Conservation (phyloP, 1,140 invertebrate genomes). For the Solen grandis region DNA sequence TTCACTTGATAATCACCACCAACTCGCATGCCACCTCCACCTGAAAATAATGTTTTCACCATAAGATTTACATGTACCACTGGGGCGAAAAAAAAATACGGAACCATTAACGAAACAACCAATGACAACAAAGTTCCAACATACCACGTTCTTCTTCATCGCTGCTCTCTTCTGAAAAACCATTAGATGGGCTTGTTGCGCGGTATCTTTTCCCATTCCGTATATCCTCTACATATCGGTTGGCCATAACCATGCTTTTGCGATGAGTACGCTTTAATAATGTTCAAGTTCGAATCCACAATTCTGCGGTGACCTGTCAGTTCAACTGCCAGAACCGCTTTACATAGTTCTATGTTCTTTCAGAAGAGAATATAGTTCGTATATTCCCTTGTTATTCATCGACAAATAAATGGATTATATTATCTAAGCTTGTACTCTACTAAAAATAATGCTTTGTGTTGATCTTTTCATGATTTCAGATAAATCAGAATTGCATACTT, state of each 20-base stretch:
- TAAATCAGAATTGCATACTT: too few species aligned
- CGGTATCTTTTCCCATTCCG: conserved; percentile 92
- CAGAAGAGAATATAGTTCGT: too few species aligned
- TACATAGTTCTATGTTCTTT: too few species aligned
- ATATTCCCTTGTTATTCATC: too few species aligned
- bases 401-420: too few species aligned
- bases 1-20: conserved; percentile 96
- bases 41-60: conserved; percentile 80
- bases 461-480: too few species aligned
- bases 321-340: too few species aligned
- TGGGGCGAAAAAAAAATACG: neutral
- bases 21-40: conserved; percentile 95
- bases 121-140: neutral
- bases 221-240: conserved; percentile 89
- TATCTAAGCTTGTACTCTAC: too few species aligned
- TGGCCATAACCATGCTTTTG: conserved; percentile 89
- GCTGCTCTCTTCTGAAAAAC: conserved; percentile 85
- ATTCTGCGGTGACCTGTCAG: too few species aligned
- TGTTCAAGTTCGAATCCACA: too few species aligned
- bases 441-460: too few species aligned
- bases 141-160: conserved; percentile 62
- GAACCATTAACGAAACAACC: neutral
- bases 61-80: neutral
- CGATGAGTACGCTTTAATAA: too few species aligned
- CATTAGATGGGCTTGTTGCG: conserved; percentile 92